These are phyloP conservation scores for Nomada hirtipes DNA, from an alignment of 2,888 invertebrate species.

Conservation along the genomic window DNA sequence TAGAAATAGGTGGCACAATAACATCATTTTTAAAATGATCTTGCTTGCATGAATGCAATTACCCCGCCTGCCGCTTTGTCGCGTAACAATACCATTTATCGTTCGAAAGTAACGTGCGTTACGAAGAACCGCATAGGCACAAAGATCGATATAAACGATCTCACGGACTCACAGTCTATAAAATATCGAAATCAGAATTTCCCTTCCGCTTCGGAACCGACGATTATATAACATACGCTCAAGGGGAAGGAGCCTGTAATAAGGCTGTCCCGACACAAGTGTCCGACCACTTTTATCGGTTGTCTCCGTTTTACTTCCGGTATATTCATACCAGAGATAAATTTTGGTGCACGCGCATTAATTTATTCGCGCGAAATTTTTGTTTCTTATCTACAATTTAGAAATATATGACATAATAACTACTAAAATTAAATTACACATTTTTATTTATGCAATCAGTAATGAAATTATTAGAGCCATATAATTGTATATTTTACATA, in stretches of 20 bases:
- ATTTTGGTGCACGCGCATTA: no score
- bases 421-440: no score
- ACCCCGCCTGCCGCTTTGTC: background rate
- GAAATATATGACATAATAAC: no score
- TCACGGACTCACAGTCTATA: background rate
- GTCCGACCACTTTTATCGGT: background rate
- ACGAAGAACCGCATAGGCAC: slow-evolving; percentile 2
- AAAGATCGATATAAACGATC: slow-evolving; percentile 24
- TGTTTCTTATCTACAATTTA: no score
- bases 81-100: slow-evolving; percentile 7
- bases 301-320: background rate
- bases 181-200: slow-evolving; percentile 51
- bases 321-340: background rate
- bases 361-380: no score
- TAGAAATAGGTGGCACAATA: background rate
- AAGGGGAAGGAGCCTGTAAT: slow-evolving; percentile 25
- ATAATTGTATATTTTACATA: no score
- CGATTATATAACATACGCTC: slow-evolving; percentile 48
- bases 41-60: background rate
- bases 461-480: no score
- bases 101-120: slow-evolving; percentile 32
- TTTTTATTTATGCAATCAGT: no score
- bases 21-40: background rate
- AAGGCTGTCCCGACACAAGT: background rate
- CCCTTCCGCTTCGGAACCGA: slow-evolving; percentile 61